Evolutionary conservation across 53 echinoderm and acorn worm genomes (phyloP), one percentile per base, ranked within the genome.

Genomic region (Antedon mediterranea): DNA sequence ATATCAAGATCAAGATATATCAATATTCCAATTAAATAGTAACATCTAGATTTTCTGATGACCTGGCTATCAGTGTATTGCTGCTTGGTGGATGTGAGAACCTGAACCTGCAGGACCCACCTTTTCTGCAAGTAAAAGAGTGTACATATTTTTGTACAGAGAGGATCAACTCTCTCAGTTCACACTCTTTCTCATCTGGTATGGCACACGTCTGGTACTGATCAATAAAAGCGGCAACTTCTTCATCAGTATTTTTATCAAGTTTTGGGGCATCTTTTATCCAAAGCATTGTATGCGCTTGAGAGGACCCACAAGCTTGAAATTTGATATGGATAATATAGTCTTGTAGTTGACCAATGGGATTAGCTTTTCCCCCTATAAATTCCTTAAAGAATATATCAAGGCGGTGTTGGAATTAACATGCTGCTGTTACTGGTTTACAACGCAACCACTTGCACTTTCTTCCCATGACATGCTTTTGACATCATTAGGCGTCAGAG

Each of bases 351-450:
- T 37, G 20, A n/a, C 78, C 78, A 2, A 79, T 70, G 18, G 79
- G 79, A 9, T 83, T 72, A 13, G 73, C 73, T 31, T 82, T 74
- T 32, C 31, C 27, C 5, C 72, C 33, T 26, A 86, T 82, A 29
- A 82, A 77, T 28, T 82, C 79, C 27, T 34, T n/a, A 43, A 86
- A 82, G 34, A 82, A 82, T 28, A 34, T 34, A 15, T 86, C 78
- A 29, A 86, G 34, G 31, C 82, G 70, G 30, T 86, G 33, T 28
- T 81, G 77, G 37, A 86, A 86, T 37, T 86, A 82, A 18, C 81
- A 29, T 2, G 82, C 86, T 43, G 86, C 79, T 20, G 86, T 86
- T 0, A 86, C 82, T 77, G 86, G 86, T 33, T 82, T 86, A 72
- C 30, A 71, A 30, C 57, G 32, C 30, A 86, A 28, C 81, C 76